These are phyloP conservation scores for Noctua comes DNA, from an alignment of 2,888 invertebrate species.

Conservation along the genomic window DNA sequence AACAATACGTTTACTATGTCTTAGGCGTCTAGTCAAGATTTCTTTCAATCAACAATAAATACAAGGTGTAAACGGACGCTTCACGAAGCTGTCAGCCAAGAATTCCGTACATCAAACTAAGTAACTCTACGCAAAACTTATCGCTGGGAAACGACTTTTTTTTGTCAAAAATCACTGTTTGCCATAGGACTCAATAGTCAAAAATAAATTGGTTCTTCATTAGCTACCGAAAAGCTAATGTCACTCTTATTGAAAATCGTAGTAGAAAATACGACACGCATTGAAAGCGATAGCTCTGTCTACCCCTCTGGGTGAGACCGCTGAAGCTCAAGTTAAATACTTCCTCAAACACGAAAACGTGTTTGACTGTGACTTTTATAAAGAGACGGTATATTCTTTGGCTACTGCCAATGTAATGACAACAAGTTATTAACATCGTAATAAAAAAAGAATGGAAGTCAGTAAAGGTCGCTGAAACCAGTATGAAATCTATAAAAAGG, in stretches of 20 bases:
- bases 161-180: background rate
- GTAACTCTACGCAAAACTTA: background rate
- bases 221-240: background rate
- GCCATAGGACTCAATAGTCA: background rate
- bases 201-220: background rate
- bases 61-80: background rate
- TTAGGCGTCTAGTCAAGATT: background rate
- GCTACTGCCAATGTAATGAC: background rate
- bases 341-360: background rate
- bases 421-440: slow-evolving; percentile 3
- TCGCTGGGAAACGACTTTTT: background rate
- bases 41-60: background rate
- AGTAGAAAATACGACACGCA: background rate
- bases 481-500: slow-evolving; percentile 34
- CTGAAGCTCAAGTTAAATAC: background rate
- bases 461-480: slow-evolving; percentile 45
- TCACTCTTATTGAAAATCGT: background rate
- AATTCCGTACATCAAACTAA: background rate
- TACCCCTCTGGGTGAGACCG: background rate
- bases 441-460: slow-evolving; percentile 13
- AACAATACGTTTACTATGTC: background rate
- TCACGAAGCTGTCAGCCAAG: background rate
- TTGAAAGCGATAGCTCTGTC: background rate
- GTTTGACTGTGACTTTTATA: background rate
- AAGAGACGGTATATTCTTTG: background rate